phyloP scores from a whole-genome alignment of 2,113 vertebrate species.

The Daboia siamensis region DNA sequence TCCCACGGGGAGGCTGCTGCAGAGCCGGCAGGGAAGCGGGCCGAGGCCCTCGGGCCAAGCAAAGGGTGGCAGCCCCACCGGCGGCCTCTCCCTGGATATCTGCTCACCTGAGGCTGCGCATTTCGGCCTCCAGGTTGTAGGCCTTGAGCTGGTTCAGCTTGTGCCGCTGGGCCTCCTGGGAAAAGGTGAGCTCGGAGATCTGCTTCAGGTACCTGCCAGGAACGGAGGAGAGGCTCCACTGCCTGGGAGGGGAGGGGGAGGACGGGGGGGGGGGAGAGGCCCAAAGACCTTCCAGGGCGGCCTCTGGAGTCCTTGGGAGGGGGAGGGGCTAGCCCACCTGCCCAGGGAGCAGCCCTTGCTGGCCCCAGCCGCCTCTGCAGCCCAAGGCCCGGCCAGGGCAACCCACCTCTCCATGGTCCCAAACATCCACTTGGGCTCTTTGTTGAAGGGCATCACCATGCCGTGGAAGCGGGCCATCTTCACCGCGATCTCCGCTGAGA shows the following conservation, averaged over 20 bases:
- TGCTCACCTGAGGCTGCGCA: slow-evolving; percentile 80
- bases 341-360: background rate
- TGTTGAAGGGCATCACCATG: slow-evolving; percentile 97
- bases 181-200: slow-evolving; percentile 79
- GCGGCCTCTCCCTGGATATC: background rate
- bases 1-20: background rate
- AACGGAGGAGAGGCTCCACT: background rate
- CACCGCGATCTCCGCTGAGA: slow-evolving; percentile 82
- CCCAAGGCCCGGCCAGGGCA: too few species aligned
- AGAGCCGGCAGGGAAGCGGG: background rate
- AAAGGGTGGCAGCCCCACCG: too few species aligned
- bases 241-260: background rate
- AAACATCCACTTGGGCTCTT: slow-evolving; percentile 92
- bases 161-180: slow-evolving; percentile 69
- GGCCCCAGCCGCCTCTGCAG: background rate
- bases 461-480: slow-evolving; percentile 87
- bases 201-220: slow-evolving; percentile 83
- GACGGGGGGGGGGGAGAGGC: background rate
- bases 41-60: background rate
- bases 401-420: slow-evolving; percentile 84
- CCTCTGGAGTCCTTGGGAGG: background rate
- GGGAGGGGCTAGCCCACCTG: background rate
- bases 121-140: slow-evolving; percentile 79
- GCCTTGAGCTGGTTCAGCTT: slow-evolving; percentile 80
- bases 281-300: background rate